Evolutionary conservation across 2,797 vertebrate genomes (phyloP).

Genomic region (Pseudocheirus occidentalis): DNA sequence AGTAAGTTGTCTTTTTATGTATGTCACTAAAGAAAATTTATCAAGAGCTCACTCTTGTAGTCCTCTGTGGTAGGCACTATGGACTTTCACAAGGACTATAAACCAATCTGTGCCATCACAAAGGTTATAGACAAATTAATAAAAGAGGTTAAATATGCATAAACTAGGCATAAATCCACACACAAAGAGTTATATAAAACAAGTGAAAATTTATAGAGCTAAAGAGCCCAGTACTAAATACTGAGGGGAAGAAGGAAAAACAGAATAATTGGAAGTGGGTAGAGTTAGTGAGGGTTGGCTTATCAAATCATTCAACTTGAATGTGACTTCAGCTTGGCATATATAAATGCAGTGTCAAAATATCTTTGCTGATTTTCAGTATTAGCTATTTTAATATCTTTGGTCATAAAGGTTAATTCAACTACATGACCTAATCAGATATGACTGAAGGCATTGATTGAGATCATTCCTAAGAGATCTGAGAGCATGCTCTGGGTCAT

Average conservation of each 20-base stretch:
- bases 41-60: not conserved
- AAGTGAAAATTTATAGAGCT: slow-evolving; percentile 7
- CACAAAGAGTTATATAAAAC: not conserved
- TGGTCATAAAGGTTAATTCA: slow-evolving; percentile 6
- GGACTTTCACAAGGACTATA: not conserved
- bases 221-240: not conserved
- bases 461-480: slow-evolving; percentile 27
- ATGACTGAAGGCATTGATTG: slow-evolving; percentile 40
- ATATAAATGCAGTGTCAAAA: slow-evolving; percentile 8
- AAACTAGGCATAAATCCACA: slow-evolving; percentile 29
- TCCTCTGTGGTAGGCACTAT: not conserved
- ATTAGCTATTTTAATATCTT: slow-evolving; percentile 16
- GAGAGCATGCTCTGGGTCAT: slow-evolving; percentile 4
- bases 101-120: not conserved
- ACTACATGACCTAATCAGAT: not conserved
- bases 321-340: not conserved
- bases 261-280: not conserved
- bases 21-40: not conserved
- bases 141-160: not conserved
- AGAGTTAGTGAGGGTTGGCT: not conserved
- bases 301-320: slow-evolving; percentile 32
- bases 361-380: not conserved
- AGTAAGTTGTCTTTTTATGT: not conserved
- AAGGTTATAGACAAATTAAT: not conserved
- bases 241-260: slow-evolving; percentile 26